phyloP scores from a whole-genome alignment of 2,113 vertebrate species.

The Uria lomvia region DNA sequence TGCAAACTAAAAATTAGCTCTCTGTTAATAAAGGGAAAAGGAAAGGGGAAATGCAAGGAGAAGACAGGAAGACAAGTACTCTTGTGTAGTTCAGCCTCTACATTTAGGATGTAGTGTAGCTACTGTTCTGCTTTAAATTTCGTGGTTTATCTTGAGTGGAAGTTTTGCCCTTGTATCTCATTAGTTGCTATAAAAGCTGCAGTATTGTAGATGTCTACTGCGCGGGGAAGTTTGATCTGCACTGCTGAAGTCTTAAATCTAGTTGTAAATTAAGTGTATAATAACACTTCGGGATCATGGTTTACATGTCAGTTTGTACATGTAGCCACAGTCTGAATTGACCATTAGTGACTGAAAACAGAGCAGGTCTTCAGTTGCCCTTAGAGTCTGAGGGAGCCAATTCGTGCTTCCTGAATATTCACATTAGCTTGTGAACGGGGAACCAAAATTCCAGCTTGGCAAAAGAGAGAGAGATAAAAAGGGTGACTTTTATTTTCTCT shows the following conservation, averaged over 20 bases:
- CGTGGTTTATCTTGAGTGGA: not conserved
- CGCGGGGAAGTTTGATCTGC: not conserved
- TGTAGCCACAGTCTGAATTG: not conserved
- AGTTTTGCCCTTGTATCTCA: not conserved
- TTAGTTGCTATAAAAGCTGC: not conserved
- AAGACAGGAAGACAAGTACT: not conserved
- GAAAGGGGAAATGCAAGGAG: not conserved
- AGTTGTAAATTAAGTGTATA: not conserved
- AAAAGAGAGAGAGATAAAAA: not conserved
- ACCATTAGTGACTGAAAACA: not conserved
- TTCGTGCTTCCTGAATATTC: not conserved
- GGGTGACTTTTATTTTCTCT: not conserved
- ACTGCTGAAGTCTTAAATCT: not conserved
- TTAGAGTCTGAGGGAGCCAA: not conserved
- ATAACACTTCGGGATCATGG: accelerated
- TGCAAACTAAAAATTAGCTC: not conserved
- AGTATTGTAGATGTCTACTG: not conserved
- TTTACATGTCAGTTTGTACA: not conserved
- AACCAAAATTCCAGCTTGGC: not conserved
- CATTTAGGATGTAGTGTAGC: not conserved
- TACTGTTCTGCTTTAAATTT: not conserved
- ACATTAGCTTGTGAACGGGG: not conserved
- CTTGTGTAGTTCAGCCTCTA: not conserved
- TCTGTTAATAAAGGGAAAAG: not conserved
- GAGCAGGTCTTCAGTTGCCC: not conserved